Evolutionary conservation across 2,797 vertebrate species (phyloP).

Genomic region (Valencia hispanica): DNA sequence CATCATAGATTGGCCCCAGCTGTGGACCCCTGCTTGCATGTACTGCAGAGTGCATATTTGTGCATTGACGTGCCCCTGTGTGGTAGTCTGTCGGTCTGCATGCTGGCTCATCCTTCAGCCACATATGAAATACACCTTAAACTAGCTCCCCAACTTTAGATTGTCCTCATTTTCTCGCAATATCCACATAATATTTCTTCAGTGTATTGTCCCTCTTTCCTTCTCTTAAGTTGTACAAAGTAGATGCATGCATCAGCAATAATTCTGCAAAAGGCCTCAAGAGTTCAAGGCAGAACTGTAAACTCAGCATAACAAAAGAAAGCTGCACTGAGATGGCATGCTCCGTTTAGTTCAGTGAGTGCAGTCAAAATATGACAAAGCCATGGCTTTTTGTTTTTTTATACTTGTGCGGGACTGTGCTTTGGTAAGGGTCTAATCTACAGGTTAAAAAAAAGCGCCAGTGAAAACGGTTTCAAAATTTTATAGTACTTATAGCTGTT

Average conservation of each 20-base stretch:
- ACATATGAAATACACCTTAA: constrained; percentile 12
- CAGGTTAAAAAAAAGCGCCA: not conserved
- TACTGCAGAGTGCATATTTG: not conserved
- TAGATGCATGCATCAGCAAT: constrained; percentile 46
- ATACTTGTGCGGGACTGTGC: not conserved
- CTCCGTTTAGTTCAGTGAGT: constrained; percentile 33
- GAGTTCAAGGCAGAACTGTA: constrained; percentile 40
- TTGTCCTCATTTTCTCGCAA: not conserved
- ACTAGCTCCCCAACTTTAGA: constrained; percentile 1
- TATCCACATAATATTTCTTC: not conserved
- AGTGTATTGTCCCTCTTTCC: not conserved
- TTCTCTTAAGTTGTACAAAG: constrained; percentile 34
- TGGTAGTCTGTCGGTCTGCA: constrained; percentile 11
- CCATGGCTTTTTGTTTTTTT: not conserved
- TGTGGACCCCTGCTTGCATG: constrained; percentile 27
- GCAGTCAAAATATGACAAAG: constrained; percentile 12
- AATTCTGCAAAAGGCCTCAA: constrained; percentile 29
- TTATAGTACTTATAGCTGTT: not conserved
- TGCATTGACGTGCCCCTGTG: constrained; percentile 4
- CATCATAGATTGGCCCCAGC: constrained; percentile 52
- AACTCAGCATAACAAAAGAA: constrained; percentile 40
- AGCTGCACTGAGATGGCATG: constrained; percentile 23
- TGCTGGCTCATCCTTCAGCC: constrained; percentile 31
- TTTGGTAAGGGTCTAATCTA: not conserved
- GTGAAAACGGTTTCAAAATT: not conserved